Percentiles rank a stretch among this genome's conserved stretches.
These are phyloP conservation scores for Sylvietta virens DNA, from an alignment of 2,113 vertebrate genomes.

Conservation along the genomic window DNA sequence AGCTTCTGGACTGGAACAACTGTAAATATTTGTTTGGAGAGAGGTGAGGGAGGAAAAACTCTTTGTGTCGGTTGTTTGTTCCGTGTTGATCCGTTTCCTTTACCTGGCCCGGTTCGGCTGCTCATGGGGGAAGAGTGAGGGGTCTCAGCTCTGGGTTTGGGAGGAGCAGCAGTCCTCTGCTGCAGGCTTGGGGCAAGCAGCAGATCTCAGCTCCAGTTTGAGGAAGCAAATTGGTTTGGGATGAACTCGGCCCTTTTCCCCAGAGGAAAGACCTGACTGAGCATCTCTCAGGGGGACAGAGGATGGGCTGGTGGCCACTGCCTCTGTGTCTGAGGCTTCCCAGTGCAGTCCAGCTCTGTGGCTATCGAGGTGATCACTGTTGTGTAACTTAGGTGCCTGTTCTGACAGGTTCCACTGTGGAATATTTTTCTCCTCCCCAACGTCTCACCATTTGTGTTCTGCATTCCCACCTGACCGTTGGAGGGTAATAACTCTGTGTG, in stretches of 20 bases:
- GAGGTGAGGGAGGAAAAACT: not conserved
- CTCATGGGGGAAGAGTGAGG: not conserved
- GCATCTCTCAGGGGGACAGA: not conserved
- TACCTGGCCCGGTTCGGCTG: not conserved
- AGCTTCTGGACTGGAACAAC: not conserved
- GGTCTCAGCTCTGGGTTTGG: not conserved
- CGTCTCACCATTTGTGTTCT: not conserved
- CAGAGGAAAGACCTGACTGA: fast-evolving
- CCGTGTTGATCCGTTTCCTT: not conserved
- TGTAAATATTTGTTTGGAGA: not conserved
- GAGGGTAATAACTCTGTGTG: not conserved
- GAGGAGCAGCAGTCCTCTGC: not conserved
- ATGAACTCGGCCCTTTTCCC: not conserved
- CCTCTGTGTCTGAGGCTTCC: not conserved
- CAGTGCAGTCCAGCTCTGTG: not conserved
- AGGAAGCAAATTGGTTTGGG: not conserved
- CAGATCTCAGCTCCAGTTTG: fast-evolving
- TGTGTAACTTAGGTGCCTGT: not conserved
- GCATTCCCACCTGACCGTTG: not conserved
- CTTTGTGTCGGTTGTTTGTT: not conserved
- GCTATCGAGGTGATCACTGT: not conserved
- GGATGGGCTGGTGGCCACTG: fast-evolving
- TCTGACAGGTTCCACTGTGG: not conserved
- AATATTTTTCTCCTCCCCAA: not conserved
- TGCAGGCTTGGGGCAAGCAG: not conserved